phyloP scores from a whole-genome alignment of 2,113 vertebrate species.

The Sapajus apella region DNA sequence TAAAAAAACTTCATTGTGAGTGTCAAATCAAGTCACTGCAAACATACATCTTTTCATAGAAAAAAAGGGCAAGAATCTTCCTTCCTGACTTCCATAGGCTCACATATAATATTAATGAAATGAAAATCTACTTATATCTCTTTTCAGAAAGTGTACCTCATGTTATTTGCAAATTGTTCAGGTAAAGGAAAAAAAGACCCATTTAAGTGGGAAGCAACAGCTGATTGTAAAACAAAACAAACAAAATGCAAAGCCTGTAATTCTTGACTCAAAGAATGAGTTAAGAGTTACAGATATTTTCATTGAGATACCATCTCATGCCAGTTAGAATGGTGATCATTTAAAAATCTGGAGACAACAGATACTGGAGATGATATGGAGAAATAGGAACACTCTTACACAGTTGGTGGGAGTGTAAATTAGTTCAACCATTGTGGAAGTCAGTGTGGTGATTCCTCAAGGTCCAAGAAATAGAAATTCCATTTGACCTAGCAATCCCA shows the following conservation, averaged over 20 bases:
- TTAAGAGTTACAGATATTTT: not conserved
- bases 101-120: not conserved
- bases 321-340: too few relatives aligned
- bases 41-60: not conserved
- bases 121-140: not conserved
- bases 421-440: too few relatives aligned
- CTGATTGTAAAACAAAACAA: not conserved
- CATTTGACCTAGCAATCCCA: too few relatives aligned
- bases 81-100: not conserved
- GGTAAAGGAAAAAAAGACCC: not conserved
- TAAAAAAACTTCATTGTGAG: not conserved
- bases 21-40: not conserved
- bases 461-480: too few relatives aligned
- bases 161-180: not conserved
- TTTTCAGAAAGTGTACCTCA: not conserved
- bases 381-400: too few relatives aligned
- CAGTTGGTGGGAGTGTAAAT: too few relatives aligned
- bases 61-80: not conserved
- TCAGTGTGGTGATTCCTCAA: too few relatives aligned
- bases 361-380: too few relatives aligned
- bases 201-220: not conserved
- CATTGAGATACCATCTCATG: not conserved
- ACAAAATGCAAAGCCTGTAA: not conserved
- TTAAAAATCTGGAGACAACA: too few relatives aligned
- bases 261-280: not conserved